A percentile compares a stretch with the other conserved stretches of the same genome.
Evolutionary conservation across 2,113 vertebrate genomes (phyloP).

Genomic region (Callocephalon fimbriatum): DNA sequence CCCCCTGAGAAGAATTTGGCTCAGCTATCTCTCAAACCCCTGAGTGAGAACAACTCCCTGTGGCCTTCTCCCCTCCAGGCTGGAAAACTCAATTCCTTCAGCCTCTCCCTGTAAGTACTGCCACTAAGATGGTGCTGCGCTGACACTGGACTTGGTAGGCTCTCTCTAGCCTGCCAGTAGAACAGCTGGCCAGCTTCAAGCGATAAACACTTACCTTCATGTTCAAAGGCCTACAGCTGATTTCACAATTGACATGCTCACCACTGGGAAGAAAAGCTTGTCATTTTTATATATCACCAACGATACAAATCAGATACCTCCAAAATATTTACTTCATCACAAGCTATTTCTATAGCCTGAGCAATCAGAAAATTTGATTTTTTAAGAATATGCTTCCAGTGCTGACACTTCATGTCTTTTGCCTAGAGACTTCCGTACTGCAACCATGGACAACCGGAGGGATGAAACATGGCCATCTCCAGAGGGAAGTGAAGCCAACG

Average conservation of each 20-base stretch:
- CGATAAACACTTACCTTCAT: not conserved
- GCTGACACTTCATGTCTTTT: not conserved
- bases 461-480: not conserved
- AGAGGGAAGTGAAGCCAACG: not conserved
- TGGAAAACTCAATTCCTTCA: not conserved
- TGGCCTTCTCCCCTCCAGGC: not conserved
- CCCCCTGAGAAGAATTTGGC: not conserved
- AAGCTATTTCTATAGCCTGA: not conserved
- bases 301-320: rapidly evolving
- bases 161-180: not conserved
- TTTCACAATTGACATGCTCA: not conserved
- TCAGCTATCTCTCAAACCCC: not conserved
- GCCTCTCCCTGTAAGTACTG: too few species aligned
- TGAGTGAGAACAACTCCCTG: rapidly evolving
- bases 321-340: not conserved
- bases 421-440: not conserved
- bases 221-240: not conserved
- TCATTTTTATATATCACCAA: not conserved
- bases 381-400: not conserved
- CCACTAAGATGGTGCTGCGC: not conserved
- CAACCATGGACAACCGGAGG: not conserved
- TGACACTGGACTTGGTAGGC: not conserved
- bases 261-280: not conserved
- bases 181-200: not conserved
- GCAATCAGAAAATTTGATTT: not conserved